Base-by-base conservation (phyloP, 2,888 invertebrate species). In the Crepidodera aurea region DNA sequence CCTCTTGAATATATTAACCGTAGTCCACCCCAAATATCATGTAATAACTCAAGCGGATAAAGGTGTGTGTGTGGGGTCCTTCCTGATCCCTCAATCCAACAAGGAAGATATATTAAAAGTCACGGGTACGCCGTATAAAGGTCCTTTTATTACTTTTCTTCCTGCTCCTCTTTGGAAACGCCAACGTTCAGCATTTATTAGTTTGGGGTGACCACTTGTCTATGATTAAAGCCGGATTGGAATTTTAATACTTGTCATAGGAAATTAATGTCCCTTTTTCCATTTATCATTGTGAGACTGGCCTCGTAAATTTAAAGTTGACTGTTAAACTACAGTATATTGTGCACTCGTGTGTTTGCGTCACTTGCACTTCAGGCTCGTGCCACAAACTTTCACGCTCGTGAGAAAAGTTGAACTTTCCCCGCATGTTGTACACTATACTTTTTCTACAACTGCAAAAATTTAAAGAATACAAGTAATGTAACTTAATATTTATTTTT, bases 201-300 rank as follows among this genome's bases (percentile, higher is more conserved):
- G 77, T 54, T 76, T 74, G 55, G 79, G 79, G 79, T 78, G 79
- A 78, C 78, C 79, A 77, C 74, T 78, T 75, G 77, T 71, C 77
- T 73, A 74, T 77, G 76, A 78, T 78, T 78, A 78, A 77, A 77
- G 70, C 72, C 65, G 70, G 75, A 70, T 69, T 68, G 77, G 78
- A 78, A 78, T 79, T 79, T 79, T 78, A 79, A 79, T 79, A 79
- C 73, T 75, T 75, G 79, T 79, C 79, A 78, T 70, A 68, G 69
- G 71, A 73, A 76, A 78, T 78, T 78, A 77, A 78, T 77, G 77
- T 16, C 56, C 67, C 66, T 12, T 57, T 39, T 57, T 57, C 25
- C 29, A 54, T 29, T 40, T 40, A 34, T 34, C 4, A 51, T 51
- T 37, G 37, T 5, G 6, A 6, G 34, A 18, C 34, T 16, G 34